Evolutionary conservation across 2,888 invertebrate species (phyloP).

Genomic region (Drosophila sordidapex): DNA sequence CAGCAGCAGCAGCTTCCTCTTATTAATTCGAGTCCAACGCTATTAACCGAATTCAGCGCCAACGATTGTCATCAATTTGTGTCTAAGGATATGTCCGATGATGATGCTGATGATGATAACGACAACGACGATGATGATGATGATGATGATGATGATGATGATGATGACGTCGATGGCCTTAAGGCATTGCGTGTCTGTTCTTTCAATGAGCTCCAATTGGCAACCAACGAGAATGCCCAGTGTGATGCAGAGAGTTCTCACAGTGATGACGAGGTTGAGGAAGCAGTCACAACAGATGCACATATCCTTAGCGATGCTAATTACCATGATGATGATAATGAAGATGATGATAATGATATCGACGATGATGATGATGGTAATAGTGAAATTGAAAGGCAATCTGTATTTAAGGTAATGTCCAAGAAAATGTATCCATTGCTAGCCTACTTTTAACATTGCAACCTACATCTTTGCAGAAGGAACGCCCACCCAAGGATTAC

Average conservation of each 20-base stretch:
- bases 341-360: background rate
- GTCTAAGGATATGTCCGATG: constrained; percentile 15
- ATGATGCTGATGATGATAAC: constrained; percentile 6
- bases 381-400: constrained; percentile 33
- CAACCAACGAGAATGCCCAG: constrained; percentile 1
- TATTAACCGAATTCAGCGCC: background rate
- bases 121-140: background rate
- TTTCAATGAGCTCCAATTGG: constrained; percentile 14
- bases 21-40: background rate
- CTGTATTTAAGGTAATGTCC: constrained; percentile 52
- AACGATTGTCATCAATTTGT: constrained; percentile 7
- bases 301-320: constrained; percentile 13
- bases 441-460: background rate
- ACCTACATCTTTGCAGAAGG: constrained; percentile 30
- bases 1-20: background rate
- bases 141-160: background rate
- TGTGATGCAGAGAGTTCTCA: background rate
- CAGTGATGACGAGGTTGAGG: constrained; percentile 28
- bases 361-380: constrained; percentile 9
- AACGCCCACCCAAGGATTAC: constrained; percentile 47
- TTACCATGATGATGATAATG: constrained; percentile 5
- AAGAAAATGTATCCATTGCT: background rate
- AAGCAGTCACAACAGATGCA: background rate
- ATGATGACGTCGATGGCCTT: background rate
- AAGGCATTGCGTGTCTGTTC: constrained; percentile 17